phyloP scores from a whole-genome alignment of 2,113 vertebrate genomes.

The Limanda limanda region DNA sequence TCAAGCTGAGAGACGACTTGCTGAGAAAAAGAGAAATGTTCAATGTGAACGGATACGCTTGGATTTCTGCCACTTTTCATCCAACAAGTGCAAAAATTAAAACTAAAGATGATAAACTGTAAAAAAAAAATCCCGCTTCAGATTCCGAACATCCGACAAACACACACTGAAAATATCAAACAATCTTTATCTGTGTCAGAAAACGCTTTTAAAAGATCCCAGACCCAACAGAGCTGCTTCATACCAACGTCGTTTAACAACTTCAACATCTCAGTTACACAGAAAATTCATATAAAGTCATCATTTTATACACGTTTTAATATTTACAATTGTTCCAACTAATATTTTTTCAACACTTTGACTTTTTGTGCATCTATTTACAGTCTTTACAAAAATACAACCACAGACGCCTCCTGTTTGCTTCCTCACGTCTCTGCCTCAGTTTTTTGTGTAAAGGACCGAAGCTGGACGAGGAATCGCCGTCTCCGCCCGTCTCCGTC shows the following conservation, averaged over 20 bases:
- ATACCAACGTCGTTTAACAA: not conserved
- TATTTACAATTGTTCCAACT: conserved; percentile 68
- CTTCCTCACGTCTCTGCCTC: conserved; percentile 16
- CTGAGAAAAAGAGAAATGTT: conserved; percentile 14
- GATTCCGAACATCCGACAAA: not conserved
- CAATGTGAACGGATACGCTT: conserved; percentile 13
- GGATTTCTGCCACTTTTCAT: not conserved
- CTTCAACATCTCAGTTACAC: too few species aligned
- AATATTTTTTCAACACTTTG: conserved; percentile 42
- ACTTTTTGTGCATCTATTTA: conserved; percentile 37
- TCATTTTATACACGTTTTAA: conserved; percentile 50
- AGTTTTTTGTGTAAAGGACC: conserved; percentile 10
- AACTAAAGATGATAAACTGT: not conserved
- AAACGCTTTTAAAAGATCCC: conserved; percentile 7
- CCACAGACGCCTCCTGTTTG: conserved; percentile 24
- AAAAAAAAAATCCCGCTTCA: not conserved
- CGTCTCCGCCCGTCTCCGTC: conserved; percentile 35
- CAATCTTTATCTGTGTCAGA: not conserved
- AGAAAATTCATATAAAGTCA: conserved; percentile 59
- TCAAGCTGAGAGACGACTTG: not conserved
- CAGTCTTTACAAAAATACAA: conserved; percentile 75
- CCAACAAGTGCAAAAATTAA: not conserved
- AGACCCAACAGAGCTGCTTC: not conserved
- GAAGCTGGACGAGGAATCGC: conserved; percentile 59
- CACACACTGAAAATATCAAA: not conserved